Evolutionary conservation across 1,140 invertebrate genomes (phyloP).

Genomic region (Drosophila arawakana): DNA sequence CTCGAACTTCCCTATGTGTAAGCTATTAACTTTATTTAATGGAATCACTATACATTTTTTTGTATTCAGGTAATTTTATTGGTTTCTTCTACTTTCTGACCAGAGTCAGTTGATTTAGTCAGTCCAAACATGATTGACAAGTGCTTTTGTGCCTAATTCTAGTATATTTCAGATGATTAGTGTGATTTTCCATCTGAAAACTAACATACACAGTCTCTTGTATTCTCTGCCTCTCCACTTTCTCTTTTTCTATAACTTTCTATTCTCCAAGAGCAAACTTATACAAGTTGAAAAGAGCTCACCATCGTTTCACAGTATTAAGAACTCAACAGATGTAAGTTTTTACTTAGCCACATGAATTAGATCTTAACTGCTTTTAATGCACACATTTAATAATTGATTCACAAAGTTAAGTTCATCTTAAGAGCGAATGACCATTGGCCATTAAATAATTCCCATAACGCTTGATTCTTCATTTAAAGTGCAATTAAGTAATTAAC

Average conservation of each 20-base stretch:
- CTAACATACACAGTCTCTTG: constrained; percentile 13
- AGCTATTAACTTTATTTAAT: constrained; percentile 15
- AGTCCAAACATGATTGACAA: neutral
- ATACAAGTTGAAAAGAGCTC: constrained; percentile 75
- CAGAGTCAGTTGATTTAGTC: constrained; percentile 24
- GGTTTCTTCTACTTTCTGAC: constrained; percentile 19
- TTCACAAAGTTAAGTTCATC: constrained; percentile 18
- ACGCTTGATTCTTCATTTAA: constrained; percentile 48
- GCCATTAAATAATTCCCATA: constrained; percentile 32
- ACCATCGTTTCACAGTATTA: constrained; percentile 76
- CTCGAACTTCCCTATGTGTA: neutral
- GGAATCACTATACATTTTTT: constrained; percentile 33
- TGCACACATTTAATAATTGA: constrained; percentile 17
- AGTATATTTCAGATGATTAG: neutral
- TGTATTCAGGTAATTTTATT: constrained; percentile 46
- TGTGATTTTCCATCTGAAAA: neutral
- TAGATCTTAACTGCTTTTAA: neutral
- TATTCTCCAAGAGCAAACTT: constrained; percentile 68
- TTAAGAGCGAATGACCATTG: constrained; percentile 69
- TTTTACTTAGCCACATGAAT: neutral
- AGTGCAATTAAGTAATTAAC: constrained; percentile 77
- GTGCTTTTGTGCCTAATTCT: neutral
- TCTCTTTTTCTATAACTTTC: constrained; percentile 7
- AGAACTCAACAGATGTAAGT: constrained; percentile 82
- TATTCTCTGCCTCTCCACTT: neutral